These are phyloP conservation scores for Drosophila anomelani DNA, from an alignment of 2,888 invertebrate species.

Conservation along the genomic window DNA sequence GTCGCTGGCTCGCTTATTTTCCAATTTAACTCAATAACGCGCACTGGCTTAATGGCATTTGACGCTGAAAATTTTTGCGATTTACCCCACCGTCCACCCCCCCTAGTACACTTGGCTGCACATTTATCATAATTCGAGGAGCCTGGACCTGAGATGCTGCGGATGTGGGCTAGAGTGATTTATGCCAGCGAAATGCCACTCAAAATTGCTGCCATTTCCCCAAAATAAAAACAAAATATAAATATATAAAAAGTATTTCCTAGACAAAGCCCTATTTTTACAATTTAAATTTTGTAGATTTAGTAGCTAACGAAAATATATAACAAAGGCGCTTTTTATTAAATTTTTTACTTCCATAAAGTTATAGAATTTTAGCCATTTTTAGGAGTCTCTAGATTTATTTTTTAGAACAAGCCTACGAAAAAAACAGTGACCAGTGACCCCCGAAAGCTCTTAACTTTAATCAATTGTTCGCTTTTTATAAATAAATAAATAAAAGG, in stretches of 20 bases:
- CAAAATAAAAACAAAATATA: not conserved
- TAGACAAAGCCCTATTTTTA: not conserved
- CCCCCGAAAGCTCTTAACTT: no score
- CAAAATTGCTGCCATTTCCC: conserved; percentile 25
- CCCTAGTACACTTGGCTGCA: conserved; percentile 31
- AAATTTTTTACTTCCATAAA: no score
- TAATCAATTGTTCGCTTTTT: no score
- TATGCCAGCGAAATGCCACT: conserved; percentile 62
- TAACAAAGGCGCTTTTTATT: no score
- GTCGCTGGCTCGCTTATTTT: conserved; percentile 79
- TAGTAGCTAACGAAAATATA: no score
- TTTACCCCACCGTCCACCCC: conserved; percentile 51
- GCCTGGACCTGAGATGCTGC: conserved; percentile 46
- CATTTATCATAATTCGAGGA: conserved; percentile 54
- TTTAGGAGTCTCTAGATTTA: no score
- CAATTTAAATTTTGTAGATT: no score
- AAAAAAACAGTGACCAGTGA: no score
- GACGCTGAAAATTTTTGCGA: conserved; percentile 73
- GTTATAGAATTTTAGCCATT: no score
- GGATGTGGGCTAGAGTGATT: conserved; percentile 73
- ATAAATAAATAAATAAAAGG: no score
- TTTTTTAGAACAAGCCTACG: no score
- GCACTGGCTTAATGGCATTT: conserved; percentile 78
- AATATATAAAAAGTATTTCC: not conserved
- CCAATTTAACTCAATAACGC: conserved; percentile 82